Base-by-base conservation (phyloP, 2,888 invertebrate genomes). In the Ophonus ardosiacus region DNA sequence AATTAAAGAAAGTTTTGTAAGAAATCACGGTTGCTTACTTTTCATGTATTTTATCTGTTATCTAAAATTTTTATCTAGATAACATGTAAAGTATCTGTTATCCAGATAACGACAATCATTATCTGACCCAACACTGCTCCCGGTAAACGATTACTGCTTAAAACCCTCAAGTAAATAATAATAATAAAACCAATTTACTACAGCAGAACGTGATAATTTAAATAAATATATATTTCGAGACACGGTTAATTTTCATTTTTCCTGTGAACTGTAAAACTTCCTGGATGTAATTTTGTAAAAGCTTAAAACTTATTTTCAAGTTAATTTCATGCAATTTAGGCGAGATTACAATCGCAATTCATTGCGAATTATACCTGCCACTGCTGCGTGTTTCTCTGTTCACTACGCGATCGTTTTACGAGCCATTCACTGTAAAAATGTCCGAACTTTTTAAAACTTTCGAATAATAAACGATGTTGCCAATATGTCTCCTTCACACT, bases 271-370 rank as follows among this genome's bases (percentile, higher is more conserved):
- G 43, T 51, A 10, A 3, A 51, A 51, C 10, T 51, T 51, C 43
- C 10, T 38, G 61, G n/a, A 76, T 15, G 7, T 57, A 80, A 59
- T 80, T 80, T 80, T 59, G 7, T 80, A 59, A 80, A 38, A 80
- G 79, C 38, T 59, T 57, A 38, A 7, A 59, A 63, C 61, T 38
- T 63, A 13, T 38, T 61, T 15, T 59, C 40, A 61, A 80, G 79
- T 80, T 80, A 80, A 80, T 80, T 80, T 80, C 61, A 24, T 10
- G 61, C 79, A 80, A 80, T 61, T 61, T 59, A 61, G 40, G 7
- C 38, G n/a, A 80, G 79, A 80, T 80, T 80, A 80, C 61, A 80
- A 80, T 80, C 61, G 61, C 79, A 38, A 38, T 80, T 80, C 59
- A 80, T 80, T 80, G 17, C 61, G 79, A 80, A 80, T 80, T 80